Evolutionary conservation across 2,888 invertebrate species (phyloP), one percentile per base, ranked within the genome.

Genomic region (Himalopsyche kuldschensis): DNA sequence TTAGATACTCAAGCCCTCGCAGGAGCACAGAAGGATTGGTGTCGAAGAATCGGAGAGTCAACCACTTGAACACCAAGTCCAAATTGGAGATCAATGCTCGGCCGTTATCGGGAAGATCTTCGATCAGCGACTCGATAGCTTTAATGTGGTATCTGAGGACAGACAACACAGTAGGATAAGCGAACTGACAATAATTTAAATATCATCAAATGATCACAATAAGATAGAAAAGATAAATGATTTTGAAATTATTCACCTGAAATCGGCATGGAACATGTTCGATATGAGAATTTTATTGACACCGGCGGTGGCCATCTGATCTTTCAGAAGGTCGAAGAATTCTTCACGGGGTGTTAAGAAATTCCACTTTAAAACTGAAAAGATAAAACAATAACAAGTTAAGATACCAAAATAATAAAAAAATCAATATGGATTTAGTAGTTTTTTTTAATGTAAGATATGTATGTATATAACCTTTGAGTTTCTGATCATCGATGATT

Each of bases 21-120:
- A 99, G 93, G 84, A 99, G 93, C 48, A 99, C 99, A 20, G 98
- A 98, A 11, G 99, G 99, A 92, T 99, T 99, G 31, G 99, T 99
- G 91, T 99, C 99, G 88, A 98, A 99, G 91, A 99, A 99, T 84
- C 99, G 93, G 77, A 99, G 91, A 0, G 99, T 98, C 87, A 98
- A 90, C 99, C 99, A 99, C 89, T 98, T 98, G 76, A 99, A 93
- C 82, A 99, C 95, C 85, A 99, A 91, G 92, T 99, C 99, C 85
- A 98, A 92, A 91, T 99, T 99, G 27, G 96, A 94, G 87, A 97
- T 94, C 69, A 98, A 93, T 0, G 97, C 95, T 87, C 95, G 93
- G 63, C 94, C 94, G 87, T 96, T 96, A n/a, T 93, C 94, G 4
- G 94, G 93, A 79, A 97, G 90, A 89, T 97, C 97, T 90, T 97